These are phyloP conservation scores for Zaprionus kolodkinae DNA, from an alignment of 1,140 invertebrate species.

Conservation along the genomic window DNA sequence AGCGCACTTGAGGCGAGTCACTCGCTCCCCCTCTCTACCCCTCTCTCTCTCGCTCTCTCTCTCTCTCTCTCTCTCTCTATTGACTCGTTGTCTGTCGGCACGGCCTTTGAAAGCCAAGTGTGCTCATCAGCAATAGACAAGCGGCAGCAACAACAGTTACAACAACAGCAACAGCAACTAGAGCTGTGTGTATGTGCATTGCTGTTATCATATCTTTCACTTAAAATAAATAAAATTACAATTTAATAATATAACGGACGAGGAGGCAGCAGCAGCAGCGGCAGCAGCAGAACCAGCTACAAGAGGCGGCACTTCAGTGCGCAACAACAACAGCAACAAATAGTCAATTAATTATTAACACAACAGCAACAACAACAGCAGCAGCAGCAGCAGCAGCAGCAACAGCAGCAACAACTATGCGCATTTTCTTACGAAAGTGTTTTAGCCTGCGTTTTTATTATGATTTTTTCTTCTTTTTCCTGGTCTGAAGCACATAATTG, in stretches of 20 bases:
- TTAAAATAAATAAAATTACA: slow-evolving; percentile 82
- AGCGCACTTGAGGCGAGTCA: slow-evolving; percentile 18
- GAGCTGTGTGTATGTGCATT: slow-evolving; percentile 4
- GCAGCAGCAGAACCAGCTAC: slow-evolving; percentile 12
- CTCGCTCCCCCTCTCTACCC: too few relatives aligned
- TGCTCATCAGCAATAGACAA: slow-evolving; percentile 30
- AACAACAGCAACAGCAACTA: not conserved
- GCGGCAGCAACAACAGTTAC: not conserved
- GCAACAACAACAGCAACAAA: slow-evolving; percentile 71
- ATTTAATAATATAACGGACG: slow-evolving; percentile 75
- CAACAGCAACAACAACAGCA: slow-evolving; percentile 51
- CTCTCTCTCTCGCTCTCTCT: not conserved
- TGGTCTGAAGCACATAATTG: slow-evolving; percentile 71
- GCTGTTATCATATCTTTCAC: slow-evolving; percentile 79
- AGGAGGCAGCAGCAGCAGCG: slow-evolving; percentile 11
- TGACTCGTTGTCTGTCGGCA: slow-evolving; percentile 43
- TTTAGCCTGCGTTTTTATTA: slow-evolving; percentile 51
- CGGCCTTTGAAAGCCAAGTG: slow-evolving; percentile 56
- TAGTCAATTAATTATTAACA: slow-evolving; percentile 80
- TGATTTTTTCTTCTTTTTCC: slow-evolving; percentile 38
- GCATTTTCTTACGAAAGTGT: slow-evolving; percentile 77
- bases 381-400: slow-evolving; percentile 38
- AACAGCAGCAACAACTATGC: slow-evolving; percentile 35
- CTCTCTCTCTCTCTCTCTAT: not conserved
- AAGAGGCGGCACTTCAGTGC: slow-evolving; percentile 65